Evolutionary conservation across 1,140 invertebrate species (phyloP), one percentile per base, ranked within the genome.

Genomic region (Ditylenchus dipsaci): DNA sequence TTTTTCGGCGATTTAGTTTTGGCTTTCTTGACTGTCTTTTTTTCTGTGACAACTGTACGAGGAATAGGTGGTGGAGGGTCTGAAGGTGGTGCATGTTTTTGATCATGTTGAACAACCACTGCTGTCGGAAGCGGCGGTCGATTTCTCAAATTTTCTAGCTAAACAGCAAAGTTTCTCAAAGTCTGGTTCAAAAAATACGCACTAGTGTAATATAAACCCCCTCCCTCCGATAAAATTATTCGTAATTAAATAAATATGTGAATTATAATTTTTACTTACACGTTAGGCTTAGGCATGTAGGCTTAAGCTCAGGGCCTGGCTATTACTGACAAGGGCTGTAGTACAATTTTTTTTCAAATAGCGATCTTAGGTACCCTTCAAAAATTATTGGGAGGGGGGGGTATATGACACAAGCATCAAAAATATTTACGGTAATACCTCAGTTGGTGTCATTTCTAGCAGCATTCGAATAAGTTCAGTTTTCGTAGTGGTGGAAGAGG

Each of bases 391-490:
- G n/a, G n/a, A n/a, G n/a, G n/a, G n/a, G n/a, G n/a, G n/a, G n/a
- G n/a, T n/a, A n/a, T n/a, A n/a, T n/a, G n/a, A n/a, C n/a, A n/a
- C n/a, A n/a, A n/a, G n/a, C n/a, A n/a, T n/a, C n/a, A n/a, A n/a
- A n/a, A n/a, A n/a, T n/a, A n/a, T n/a, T n/a, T 17, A 56, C 66
- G 3, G 43, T 47, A 45, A 45, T 45, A 74, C 69, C 27, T 74
- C 72, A 5, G 33, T 26, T 9, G 74, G 72, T 21, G 69, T 57
- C 72, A 74, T 74, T 47, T 74, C 72, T 23, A 74, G 58, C 33
- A 74, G 71, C 72, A 74, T 73, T 33, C 53, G 38, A 13, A 74
- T 74, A 45, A 74, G 70, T 33, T 74, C 76, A 23, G 72, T 76
- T 61, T 74, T 74, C 5, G 64, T 73, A 17, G 19, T 17, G n/a